These are phyloP conservation scores for Drosophila triauraria DNA, from an alignment of 1,140 invertebrate genomes.

Conservation along the genomic window DNA sequence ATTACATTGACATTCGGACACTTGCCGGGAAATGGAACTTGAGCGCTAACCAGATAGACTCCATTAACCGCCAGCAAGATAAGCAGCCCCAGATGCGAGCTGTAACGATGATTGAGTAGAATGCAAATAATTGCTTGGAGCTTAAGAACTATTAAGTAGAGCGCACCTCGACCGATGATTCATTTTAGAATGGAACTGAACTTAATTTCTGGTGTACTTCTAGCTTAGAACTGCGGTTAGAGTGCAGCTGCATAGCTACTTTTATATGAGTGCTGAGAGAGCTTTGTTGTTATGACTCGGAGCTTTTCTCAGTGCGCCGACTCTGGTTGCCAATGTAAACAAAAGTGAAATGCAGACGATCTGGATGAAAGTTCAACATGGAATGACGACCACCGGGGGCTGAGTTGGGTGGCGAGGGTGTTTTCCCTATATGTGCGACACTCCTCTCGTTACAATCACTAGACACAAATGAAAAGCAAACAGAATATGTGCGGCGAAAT, in stretches of 20 bases:
- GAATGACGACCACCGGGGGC: background rate
- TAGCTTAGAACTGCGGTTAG: slow-evolving; percentile 48
- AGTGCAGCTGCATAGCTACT: slow-evolving; percentile 50
- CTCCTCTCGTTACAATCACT: slow-evolving; percentile 52
- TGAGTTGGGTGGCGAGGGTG: background rate
- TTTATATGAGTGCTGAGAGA: slow-evolving; percentile 56
- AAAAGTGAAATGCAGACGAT: slow-evolving; percentile 69
- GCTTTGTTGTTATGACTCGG: slow-evolving; percentile 42
- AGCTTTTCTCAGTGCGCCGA: slow-evolving; percentile 54
- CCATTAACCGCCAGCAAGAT: slow-evolving; percentile 34
- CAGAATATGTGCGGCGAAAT: slow-evolving; percentile 19
- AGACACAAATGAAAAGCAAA: slow-evolving; percentile 29
- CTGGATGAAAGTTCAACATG: slow-evolving; percentile 20
- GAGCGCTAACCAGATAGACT: slow-evolving; percentile 75
- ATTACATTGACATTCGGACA: slow-evolving; percentile 89
- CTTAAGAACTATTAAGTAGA: background rate
- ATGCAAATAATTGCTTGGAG: background rate
- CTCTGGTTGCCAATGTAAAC: slow-evolving; percentile 47
- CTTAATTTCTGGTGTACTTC: slow-evolving; percentile 24
- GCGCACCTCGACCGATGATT: slow-evolving; percentile 29
- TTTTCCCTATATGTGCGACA: background rate
- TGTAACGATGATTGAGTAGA: slow-evolving; percentile 18
- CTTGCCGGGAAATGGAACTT: slow-evolving; percentile 88
- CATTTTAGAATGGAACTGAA: slow-evolving; percentile 15
- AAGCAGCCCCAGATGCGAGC: slow-evolving; percentile 38